These are phyloP conservation scores for Ceyx melanurus DNA, from an alignment of 2,113 vertebrate genomes.

Conservation along the genomic window DNA sequence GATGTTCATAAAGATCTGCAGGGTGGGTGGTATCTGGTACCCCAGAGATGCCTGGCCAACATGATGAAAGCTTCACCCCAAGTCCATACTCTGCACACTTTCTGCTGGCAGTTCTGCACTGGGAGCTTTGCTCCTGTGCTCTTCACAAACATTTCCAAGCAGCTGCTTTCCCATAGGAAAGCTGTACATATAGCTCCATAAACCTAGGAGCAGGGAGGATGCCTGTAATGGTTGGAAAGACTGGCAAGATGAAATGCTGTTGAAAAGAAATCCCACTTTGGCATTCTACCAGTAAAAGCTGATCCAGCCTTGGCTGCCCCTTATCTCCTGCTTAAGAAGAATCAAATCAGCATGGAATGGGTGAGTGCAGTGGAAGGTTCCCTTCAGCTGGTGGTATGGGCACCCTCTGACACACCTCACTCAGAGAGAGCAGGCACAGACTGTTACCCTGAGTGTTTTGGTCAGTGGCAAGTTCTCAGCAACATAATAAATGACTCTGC, in stretches of 20 bases:
- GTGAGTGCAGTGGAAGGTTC: conserved; percentile 23
- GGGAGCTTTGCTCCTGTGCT: not conserved
- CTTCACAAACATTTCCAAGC: not conserved
- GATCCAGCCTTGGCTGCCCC: not conserved
- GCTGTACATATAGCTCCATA: conserved; percentile 32
- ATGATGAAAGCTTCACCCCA: not conserved
- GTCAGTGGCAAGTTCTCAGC: not conserved
- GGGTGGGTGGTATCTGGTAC: too few species aligned
- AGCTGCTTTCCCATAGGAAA: conserved; percentile 48
- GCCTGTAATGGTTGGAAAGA: conserved; percentile 29
- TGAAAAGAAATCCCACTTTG: conserved; percentile 58
- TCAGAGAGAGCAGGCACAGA: not conserved
- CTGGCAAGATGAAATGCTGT: conserved; percentile 45
- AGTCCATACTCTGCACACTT: not conserved
- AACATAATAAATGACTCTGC: not conserved
- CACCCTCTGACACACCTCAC: not conserved
- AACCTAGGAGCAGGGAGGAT: not conserved
- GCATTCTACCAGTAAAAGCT: conserved; percentile 5
- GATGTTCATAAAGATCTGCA: too few species aligned
- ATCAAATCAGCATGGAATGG: not conserved
- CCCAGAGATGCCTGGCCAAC: not conserved
- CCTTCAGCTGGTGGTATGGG: not conserved
- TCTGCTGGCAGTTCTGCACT: not conserved
- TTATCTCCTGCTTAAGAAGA: not conserved
- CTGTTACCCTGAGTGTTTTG: not conserved